Percentiles rank a stretch among this genome's conserved stretches.
Conservation (phyloP, 2,113 vertebrate species). For the Ciconia stormi region DNA sequence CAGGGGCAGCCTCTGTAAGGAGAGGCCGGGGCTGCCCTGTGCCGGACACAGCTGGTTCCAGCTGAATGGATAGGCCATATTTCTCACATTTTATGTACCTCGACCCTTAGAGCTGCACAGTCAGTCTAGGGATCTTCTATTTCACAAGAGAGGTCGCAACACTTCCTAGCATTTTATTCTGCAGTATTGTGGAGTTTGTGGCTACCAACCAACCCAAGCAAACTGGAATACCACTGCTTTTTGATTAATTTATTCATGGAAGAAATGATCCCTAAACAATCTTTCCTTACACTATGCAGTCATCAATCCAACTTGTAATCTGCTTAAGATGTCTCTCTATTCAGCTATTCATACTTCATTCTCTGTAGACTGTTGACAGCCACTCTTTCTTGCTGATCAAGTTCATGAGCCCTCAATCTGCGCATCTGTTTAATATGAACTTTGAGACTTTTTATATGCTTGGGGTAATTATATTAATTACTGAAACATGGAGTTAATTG, state of each 20-base stretch:
- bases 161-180: background rate
- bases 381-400: background rate
- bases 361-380: background rate
- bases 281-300: background rate
- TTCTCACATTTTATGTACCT: background rate
- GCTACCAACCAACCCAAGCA: background rate
- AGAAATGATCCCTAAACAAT: background rate
- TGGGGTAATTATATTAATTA: background rate
- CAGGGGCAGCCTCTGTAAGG: background rate
- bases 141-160: background rate
- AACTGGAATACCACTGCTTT: background rate
- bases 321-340: background rate
- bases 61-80: background rate
- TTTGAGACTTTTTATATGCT: background rate
- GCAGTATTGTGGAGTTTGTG: background rate
- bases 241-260: background rate
- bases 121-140: background rate
- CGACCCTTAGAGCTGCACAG: background rate
- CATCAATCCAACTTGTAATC: background rate
- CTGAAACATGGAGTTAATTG: background rate
- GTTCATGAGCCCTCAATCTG: background rate
- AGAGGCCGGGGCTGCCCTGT: background rate
- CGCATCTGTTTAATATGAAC: background rate
- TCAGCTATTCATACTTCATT: background rate
- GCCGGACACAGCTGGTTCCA: background rate